Percentiles rank a stretch among this genome's conserved stretches.
phyloP scores from a whole-genome alignment of 2,113 vertebrate species.

The Pholis gunnellus region DNA sequence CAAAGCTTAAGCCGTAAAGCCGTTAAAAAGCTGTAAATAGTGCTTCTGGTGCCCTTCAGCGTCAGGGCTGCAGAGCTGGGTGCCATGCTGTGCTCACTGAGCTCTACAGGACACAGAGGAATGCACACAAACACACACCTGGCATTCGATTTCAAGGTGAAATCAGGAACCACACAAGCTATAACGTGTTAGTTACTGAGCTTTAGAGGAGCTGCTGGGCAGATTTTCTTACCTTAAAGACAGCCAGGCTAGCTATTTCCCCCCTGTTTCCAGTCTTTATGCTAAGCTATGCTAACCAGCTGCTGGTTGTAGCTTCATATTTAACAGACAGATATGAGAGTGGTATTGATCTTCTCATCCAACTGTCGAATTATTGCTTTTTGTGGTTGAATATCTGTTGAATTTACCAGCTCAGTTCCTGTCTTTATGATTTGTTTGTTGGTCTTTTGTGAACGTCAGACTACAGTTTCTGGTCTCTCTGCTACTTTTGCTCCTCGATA shows the following conservation, averaged over 20 bases:
- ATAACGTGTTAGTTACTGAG: background rate
- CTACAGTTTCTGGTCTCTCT: background rate
- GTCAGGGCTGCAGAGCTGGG: background rate
- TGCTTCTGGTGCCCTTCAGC: background rate
- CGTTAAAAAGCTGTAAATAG: background rate
- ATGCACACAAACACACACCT: background rate
- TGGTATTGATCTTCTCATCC: too few species aligned
- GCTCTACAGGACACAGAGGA: background rate
- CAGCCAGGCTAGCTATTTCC: too few species aligned
- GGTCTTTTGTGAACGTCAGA: too few species aligned
- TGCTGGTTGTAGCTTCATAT: too few species aligned
- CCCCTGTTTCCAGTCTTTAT: too few species aligned
- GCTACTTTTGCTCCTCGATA: background rate
- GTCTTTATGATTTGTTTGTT: too few species aligned
- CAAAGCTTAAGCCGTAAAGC: background rate
- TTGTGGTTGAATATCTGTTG: too few species aligned
- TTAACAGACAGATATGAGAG: too few species aligned
- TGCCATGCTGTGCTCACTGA: slow-evolving; percentile 1
- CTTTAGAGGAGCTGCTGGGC: background rate
- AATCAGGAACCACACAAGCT: background rate
- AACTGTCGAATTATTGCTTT: too few species aligned
- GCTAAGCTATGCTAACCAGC: too few species aligned
- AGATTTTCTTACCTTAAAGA: background rate
- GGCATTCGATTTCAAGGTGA: background rate
- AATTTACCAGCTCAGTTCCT: too few species aligned